Conservation (phyloP, 1,140 invertebrate species). For the Lerema accius region DNA sequence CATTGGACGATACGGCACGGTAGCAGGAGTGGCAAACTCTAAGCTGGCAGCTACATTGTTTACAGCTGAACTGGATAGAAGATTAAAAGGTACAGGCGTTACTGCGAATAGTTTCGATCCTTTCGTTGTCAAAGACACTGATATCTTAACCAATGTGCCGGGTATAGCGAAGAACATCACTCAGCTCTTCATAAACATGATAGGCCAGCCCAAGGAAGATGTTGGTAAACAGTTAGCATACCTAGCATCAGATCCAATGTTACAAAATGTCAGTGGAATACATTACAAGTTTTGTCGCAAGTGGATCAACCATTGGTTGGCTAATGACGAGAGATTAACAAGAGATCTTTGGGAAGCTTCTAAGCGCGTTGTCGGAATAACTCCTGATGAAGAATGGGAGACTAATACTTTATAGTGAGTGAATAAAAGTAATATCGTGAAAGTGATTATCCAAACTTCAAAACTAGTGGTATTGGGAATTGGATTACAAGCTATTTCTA, state of each 20-base stretch:
- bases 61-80: conserved; percentile 83
- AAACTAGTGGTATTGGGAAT: too few species aligned
- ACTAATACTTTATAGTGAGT: conserved; percentile 9
- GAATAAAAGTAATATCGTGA: too few species aligned
- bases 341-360: conserved; percentile 59
- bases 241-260: conserved; percentile 55
- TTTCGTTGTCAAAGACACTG: conserved; percentile 80
- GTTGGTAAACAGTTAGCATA: conserved; percentile 60
- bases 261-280: conserved; percentile 62
- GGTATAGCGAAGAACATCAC: conserved; percentile 48
- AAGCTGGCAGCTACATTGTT: conserved; percentile 89
- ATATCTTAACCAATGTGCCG: conserved; percentile 57
- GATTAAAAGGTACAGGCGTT: conserved; percentile 83
- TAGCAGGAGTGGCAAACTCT: conserved; percentile 79
- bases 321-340: conserved; percentile 47
- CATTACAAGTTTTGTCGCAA: conserved; percentile 72
- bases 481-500: too few species aligned
- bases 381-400: conserved; percentile 57
- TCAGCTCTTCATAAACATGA: conserved; percentile 53
- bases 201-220: conserved; percentile 65
- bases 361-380: conserved; percentile 62
- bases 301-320: conserved; percentile 65
- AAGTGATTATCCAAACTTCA: too few species aligned
- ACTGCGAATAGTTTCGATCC: conserved; percentile 85
- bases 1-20: conserved; percentile 75